phyloP scores from a whole-genome alignment of 2,797 vertebrate species.

The Meriones psammophilus region DNA sequence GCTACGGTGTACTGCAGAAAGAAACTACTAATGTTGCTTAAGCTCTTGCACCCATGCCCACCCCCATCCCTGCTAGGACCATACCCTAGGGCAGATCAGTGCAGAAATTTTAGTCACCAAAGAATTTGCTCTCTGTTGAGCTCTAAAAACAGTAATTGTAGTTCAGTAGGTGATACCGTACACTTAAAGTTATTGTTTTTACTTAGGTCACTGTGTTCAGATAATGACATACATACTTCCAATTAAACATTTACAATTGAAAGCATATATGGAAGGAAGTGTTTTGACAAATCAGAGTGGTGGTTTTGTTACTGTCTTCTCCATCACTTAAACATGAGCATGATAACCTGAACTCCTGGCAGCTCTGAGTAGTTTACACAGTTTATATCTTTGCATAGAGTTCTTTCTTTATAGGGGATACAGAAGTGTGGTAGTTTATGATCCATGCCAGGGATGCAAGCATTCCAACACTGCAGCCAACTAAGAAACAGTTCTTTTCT shows the following conservation, averaged over 20 bases:
- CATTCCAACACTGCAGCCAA: background rate
- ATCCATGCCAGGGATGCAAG: background rate
- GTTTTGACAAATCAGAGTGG: background rate
- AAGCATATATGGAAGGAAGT: background rate
- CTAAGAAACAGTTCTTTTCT: background rate
- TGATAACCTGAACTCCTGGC: background rate
- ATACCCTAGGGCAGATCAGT: background rate
- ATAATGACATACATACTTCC: background rate
- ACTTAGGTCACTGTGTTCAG: background rate
- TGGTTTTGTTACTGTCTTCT: background rate
- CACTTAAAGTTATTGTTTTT: background rate
- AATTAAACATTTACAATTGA: background rate
- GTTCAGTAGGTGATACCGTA: background rate
- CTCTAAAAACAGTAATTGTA: background rate
- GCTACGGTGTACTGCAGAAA: background rate
- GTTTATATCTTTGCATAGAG: background rate
- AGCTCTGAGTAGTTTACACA: background rate
- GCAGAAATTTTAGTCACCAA: background rate
- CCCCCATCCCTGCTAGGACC: background rate
- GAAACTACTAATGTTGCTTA: background rate
- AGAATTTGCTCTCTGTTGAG: background rate
- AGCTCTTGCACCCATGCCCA: fast-evolving
- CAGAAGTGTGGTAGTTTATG: background rate
- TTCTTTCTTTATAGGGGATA: background rate
- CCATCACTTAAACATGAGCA: background rate